These are phyloP conservation scores for Lutjanus argentimaculatus DNA, from an alignment of 2,797 vertebrate species.

Conservation along the genomic window DNA sequence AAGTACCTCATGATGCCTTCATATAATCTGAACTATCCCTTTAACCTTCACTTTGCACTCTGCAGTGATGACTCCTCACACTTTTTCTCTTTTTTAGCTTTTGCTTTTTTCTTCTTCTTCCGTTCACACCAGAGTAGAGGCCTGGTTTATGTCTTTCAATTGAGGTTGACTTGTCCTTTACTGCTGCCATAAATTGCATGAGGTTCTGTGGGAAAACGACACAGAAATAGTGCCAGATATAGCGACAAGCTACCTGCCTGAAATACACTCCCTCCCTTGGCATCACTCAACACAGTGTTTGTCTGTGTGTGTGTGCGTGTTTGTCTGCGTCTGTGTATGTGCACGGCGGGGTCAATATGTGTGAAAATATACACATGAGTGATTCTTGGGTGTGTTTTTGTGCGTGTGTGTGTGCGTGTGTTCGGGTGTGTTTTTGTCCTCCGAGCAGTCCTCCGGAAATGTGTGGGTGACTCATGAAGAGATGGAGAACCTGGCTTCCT, in stretches of 20 bases:
- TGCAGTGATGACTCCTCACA: slow-evolving; percentile 45
- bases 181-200: slow-evolving; percentile 63
- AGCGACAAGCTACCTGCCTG: slow-evolving; percentile 74
- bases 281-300: slow-evolving; percentile 77
- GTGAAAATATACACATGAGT: slow-evolving; percentile 33
- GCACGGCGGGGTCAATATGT: not conserved
- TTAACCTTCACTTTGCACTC: slow-evolving; percentile 49
- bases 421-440: slow-evolving; percentile 73
- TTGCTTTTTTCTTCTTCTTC: not conserved
- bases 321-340: slow-evolving; percentile 13
- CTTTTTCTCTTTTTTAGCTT: slow-evolving; percentile 7
- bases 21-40: no score
- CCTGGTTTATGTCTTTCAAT: slow-evolving; percentile 19
- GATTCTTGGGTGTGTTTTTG: slow-evolving; percentile 25
- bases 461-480: slow-evolving; percentile 99
- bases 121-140: slow-evolving; percentile 39
- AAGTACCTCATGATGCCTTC: no score
- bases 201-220: slow-evolving; percentile 51
- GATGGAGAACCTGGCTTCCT: slow-evolving; percentile 97
- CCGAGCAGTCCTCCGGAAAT: slow-evolving; percentile 95
- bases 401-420: slow-evolving; percentile 43
- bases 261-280: slow-evolving; percentile 76
- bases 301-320: slow-evolving; percentile 55
- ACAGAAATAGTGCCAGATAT: slow-evolving; percentile 59
- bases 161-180: slow-evolving; percentile 43